Percentiles rank a stretch among this genome's conserved stretches.
Evolutionary conservation across 1,140 invertebrate species (phyloP).

Genomic region (Eupristina koningsbergeri): DNA sequence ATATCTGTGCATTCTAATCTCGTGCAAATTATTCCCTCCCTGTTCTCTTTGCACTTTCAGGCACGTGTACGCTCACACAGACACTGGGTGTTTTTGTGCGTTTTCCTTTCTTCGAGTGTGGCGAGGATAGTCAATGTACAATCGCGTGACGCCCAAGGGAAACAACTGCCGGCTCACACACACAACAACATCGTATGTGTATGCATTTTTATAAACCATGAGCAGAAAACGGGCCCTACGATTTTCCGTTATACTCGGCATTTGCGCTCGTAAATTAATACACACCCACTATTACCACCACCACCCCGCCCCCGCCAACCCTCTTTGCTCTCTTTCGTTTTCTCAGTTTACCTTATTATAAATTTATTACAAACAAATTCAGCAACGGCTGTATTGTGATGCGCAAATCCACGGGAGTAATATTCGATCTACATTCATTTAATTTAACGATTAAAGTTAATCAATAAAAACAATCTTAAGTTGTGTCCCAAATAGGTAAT

Average conservation of each 20-base stretch:
- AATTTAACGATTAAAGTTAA: not conserved
- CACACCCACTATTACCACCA: not conserved
- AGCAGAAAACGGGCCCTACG: slow-evolving; percentile 45
- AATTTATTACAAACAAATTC: not conserved
- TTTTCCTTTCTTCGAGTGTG: slow-evolving; percentile 17
- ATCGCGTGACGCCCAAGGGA: slow-evolving; percentile 35
- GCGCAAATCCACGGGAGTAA: not conserved
- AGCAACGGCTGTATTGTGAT: not conserved
- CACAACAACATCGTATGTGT: not conserved
- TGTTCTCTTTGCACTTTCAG: not conserved
- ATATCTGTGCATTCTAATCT: not conserved
- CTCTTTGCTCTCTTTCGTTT: not conserved
- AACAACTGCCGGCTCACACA: not conserved
- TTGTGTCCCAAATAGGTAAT: no score
- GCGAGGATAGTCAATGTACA: slow-evolving; percentile 13
- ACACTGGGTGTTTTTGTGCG: not conserved
- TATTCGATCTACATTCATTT: not conserved
- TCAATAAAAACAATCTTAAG: not conserved
- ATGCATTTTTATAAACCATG: slow-evolving; percentile 36
- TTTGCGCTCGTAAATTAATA: not conserved
- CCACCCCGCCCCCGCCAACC: no score
- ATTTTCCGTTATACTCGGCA: slow-evolving; percentile 41
- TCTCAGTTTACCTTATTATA: not conserved
- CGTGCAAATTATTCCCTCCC: slow-evolving; percentile 20
- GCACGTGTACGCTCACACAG: not conserved